Conservation (phyloP, 2,113 vertebrate species). For the Alectura lathami region DNA sequence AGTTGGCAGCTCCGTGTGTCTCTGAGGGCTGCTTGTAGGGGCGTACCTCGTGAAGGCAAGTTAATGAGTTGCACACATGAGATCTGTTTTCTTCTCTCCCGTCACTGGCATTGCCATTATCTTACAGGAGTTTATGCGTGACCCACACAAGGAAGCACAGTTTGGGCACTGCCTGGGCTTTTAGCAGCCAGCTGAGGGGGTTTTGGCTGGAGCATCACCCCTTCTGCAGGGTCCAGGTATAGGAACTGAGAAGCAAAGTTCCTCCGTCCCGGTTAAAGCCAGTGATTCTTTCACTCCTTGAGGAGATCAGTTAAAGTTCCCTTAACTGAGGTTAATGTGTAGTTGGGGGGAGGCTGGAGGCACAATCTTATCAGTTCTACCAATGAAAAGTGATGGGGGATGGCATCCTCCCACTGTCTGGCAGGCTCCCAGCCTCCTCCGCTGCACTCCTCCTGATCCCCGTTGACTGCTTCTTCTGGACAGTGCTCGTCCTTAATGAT, state of each 20-base stretch:
- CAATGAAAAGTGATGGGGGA: constrained; percentile 24
- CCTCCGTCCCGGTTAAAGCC: neutral
- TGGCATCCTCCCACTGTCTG: constrained; percentile 2
- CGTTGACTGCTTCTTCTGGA: constrained; percentile 3
- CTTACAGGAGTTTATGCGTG: neutral
- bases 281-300: rapidly evolving
- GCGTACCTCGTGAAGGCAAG: neutral
- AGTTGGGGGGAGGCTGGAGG: neutral
- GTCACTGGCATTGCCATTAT: rapidly evolving
- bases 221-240: rapidly evolving
- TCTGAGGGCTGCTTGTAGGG: neutral
- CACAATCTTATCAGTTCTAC: constrained; percentile 14
- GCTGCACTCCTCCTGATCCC: constrained; percentile 31
- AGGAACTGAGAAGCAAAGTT: neutral
- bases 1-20: neutral
- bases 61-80: rapidly evolving
- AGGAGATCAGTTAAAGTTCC: neutral
- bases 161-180: neutral
- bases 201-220: rapidly evolving
- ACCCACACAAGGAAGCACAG: rapidly evolving
- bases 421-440: constrained; percentile 6
- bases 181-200: neutral
- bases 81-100: neutral
- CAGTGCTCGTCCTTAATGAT: neutral
- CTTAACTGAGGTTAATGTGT: neutral